Conservation (phyloP, 2,797 vertebrate genomes). For the Merluccius polli region DNA sequence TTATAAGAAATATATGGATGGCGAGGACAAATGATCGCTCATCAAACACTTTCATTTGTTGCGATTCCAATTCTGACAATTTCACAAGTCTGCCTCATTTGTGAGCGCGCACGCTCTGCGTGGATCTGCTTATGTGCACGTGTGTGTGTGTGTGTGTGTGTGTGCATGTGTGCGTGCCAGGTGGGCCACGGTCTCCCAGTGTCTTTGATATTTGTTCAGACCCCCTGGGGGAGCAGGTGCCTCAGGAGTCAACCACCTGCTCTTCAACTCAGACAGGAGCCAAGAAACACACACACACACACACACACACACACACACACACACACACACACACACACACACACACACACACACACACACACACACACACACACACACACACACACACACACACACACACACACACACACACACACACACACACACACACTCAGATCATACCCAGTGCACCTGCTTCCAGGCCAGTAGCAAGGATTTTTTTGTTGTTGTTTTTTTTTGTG, state of each 20-base stretch:
- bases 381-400: slow-evolving; percentile 28
- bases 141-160: slow-evolving; percentile 40
- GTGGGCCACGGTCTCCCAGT: slow-evolving; percentile 50
- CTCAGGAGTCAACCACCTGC: slow-evolving; percentile 73
- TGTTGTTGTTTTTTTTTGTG: background rate
- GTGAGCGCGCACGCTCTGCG: background rate
- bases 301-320: background rate
- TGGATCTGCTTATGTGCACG: background rate
- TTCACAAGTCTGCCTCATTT: background rate
- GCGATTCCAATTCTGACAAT: background rate
- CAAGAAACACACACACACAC: slow-evolving; percentile 37
- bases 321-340: slow-evolving; percentile 22
- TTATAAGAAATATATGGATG: background rate
- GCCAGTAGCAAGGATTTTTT: slow-evolving; percentile 42
- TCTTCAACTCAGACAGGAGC: slow-evolving; percentile 57
- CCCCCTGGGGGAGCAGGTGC: slow-evolving; percentile 66
- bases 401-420: background rate
- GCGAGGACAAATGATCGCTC: background rate
- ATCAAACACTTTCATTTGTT: background rate
- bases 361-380: slow-evolving; percentile 22
- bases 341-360: slow-evolving; percentile 29
- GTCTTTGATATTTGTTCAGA: slow-evolving; percentile 68
- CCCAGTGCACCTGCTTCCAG: slow-evolving; percentile 53
- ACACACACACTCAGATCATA: background rate
- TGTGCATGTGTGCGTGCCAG: slow-evolving; percentile 54